These are phyloP conservation scores for Calliphora vicina DNA, from an alignment of 1,140 invertebrate species.

Conservation along the genomic window DNA sequence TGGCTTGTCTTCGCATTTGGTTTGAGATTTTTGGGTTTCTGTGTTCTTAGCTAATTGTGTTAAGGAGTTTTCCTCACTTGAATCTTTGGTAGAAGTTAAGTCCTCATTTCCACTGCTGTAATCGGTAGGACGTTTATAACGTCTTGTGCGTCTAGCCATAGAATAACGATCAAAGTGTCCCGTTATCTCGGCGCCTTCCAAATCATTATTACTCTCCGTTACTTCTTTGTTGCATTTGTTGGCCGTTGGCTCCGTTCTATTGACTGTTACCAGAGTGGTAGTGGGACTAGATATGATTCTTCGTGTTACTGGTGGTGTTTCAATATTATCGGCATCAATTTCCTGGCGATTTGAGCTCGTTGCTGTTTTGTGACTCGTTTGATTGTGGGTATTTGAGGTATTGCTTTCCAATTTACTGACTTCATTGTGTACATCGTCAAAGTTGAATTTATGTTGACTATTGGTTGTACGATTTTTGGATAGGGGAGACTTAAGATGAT, in stretches of 20 bases:
- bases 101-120: conserved; percentile 67
- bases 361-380: conserved; percentile 48
- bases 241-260: conserved; percentile 41
- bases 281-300: conserved; percentile 62
- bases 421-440: background rate
- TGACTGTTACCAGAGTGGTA: conserved; percentile 55
- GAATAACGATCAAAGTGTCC: conserved; percentile 86
- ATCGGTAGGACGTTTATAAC: conserved; percentile 80
- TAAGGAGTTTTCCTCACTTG: conserved; percentile 41
- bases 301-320: conserved; percentile 83
- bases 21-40: conserved; percentile 70
- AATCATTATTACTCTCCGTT: conserved; percentile 1
- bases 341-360: conserved; percentile 75
- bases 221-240: background rate
- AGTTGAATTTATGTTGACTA: conserved; percentile 36
- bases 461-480: conserved; percentile 3
- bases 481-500: background rate
- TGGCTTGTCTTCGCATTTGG: conserved; percentile 69
- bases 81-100: conserved; percentile 39
- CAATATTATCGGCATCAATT: conserved; percentile 90
- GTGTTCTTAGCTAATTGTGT: conserved; percentile 63
- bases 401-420: conserved; percentile 41
- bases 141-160: conserved; percentile 78
- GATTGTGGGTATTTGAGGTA: conserved; percentile 20
- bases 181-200: conserved; percentile 63